Evolutionary conservation across 2,888 invertebrate genomes (phyloP).

Genomic region (Trisateles emortualis): DNA sequence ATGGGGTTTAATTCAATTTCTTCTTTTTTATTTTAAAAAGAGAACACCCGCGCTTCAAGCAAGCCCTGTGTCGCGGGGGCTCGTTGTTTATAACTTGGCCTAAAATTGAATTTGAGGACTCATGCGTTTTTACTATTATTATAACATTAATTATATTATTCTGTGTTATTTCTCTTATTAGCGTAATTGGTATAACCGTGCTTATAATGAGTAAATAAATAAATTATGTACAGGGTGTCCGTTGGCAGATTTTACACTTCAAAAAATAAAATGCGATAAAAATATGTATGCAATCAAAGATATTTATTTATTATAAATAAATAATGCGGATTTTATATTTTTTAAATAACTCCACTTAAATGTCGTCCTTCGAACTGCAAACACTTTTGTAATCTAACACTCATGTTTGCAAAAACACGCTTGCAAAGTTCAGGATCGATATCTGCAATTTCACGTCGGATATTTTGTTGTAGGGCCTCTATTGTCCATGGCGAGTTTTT

Average conservation of each 20-base stretch:
- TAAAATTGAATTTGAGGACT: no score
- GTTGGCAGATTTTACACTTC: neutral
- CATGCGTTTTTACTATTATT: no score
- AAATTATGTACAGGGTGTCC: neutral
- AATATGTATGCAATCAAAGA: neutral
- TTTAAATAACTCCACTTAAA: neutral
- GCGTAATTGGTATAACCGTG: no score
- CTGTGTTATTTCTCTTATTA: no score
- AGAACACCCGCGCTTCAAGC: no score
- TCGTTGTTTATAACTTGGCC: no score
- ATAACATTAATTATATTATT: no score
- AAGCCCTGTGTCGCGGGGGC: no score
- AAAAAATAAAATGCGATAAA: neutral
- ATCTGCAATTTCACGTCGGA: slow-evolving; percentile 29
- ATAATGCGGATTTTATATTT: neutral
- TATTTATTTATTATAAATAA: neutral
- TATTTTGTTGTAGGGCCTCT: slow-evolving; percentile 26
- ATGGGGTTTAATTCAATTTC: no score
- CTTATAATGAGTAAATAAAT: neutral
- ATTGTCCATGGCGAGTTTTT: slow-evolving; percentile 14
- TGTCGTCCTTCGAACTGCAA: neutral
- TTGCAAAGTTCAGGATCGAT: slow-evolving; percentile 5
- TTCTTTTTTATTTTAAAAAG: no score
- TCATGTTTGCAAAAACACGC: neutral
- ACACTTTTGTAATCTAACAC: neutral